Evolutionary conservation across 2,797 vertebrate species (phyloP).

Genomic region (Silurus aristotelis): DNA sequence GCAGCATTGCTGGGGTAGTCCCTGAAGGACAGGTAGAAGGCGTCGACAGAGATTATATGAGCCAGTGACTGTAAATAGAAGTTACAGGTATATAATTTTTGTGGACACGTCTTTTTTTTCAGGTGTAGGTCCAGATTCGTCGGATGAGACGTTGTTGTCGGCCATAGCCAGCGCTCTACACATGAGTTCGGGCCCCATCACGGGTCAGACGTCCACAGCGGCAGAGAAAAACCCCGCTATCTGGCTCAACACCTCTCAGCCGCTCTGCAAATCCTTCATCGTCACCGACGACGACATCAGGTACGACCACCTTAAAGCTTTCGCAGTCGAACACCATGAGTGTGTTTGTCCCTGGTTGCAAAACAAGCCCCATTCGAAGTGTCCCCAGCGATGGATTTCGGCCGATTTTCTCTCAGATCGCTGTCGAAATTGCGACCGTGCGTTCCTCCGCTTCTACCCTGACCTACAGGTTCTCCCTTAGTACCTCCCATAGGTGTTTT

Average conservation of each 20-base stretch:
- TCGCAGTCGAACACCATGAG: background rate
- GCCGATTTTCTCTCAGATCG: background rate
- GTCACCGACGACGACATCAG: conserved; percentile 91
- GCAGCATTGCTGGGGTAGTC: background rate
- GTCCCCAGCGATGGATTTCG: conserved; percentile 5
- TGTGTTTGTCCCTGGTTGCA: background rate
- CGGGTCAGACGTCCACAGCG: conserved; percentile 83
- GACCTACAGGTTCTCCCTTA: background rate
- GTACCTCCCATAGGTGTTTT: background rate
- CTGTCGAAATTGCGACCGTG: background rate
- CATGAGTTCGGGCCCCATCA: conserved; percentile 87
- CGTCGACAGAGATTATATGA: background rate
- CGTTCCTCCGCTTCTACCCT: background rate
- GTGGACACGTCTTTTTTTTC: background rate
- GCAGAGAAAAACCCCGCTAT: conserved; percentile 92
- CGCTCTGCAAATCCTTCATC: conserved; percentile 89
- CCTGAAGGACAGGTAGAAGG: background rate
- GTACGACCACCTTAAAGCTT: conserved; percentile 59
- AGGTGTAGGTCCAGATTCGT: conserved; percentile 87
- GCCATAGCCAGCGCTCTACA: conserved; percentile 91
- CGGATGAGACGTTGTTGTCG: conserved; percentile 83
- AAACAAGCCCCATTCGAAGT: too few species aligned
- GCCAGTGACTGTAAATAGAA: background rate
- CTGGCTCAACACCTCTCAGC: conserved; percentile 90
- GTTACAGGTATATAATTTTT: background rate